Evolutionary conservation across 2,113 vertebrate genomes (phyloP).

Genomic region (Entomyzon cyanotis): DNA sequence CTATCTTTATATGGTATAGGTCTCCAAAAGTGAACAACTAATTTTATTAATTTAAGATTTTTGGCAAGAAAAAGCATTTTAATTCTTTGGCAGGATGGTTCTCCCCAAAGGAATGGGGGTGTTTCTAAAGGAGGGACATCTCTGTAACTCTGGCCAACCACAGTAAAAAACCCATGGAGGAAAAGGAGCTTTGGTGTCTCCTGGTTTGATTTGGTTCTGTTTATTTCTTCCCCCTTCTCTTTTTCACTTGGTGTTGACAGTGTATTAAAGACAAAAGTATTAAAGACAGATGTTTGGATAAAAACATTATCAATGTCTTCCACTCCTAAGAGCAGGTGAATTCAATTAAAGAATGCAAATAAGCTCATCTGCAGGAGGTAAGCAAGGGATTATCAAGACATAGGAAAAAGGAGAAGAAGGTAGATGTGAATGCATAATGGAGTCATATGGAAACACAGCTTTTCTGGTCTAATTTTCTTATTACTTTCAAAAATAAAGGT

Average conservation of each 20-base stretch:
- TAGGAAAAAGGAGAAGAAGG: background rate
- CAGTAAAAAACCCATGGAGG: background rate
- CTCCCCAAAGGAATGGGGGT: background rate
- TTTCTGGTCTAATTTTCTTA: background rate
- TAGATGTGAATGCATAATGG: background rate
- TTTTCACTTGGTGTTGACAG: background rate
- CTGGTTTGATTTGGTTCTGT: background rate
- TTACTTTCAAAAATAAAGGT: background rate
- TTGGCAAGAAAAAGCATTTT: background rate
- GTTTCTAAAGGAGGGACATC: background rate
- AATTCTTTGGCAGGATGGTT: background rate
- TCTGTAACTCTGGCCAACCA: background rate
- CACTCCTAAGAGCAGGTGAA: background rate
- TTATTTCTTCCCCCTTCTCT: background rate
- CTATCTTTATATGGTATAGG: background rate
- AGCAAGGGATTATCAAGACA: background rate
- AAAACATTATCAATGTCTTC: background rate
- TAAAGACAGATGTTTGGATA: background rate
- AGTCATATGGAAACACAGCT: background rate
- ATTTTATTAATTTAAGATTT: background rate
- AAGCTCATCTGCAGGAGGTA: background rate
- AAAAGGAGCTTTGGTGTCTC: background rate
- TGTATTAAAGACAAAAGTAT: background rate
- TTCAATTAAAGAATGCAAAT: slow-evolving; percentile 32
- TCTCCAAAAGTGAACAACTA: background rate